Evolutionary conservation across 2,797 vertebrate species (phyloP).

Genomic region (Selene dorsalis): DNA sequence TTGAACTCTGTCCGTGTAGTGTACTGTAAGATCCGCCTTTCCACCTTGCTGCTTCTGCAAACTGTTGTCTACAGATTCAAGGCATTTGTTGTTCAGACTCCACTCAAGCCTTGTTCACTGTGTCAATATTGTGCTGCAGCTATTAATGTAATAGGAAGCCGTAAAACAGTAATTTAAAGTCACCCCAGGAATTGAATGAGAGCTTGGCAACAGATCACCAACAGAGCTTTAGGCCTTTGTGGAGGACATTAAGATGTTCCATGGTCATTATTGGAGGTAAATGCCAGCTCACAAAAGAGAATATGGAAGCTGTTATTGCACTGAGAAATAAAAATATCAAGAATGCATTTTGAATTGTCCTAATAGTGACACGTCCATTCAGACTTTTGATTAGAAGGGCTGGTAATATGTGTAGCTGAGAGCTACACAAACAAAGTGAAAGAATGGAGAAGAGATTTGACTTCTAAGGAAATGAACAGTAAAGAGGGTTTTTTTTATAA

Average conservation of each 20-base stretch:
- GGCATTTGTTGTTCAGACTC: constrained; percentile 7
- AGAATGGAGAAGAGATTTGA: background rate
- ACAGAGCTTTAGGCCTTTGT: background rate
- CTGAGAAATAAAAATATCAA: background rate
- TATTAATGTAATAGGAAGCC: constrained; percentile 22
- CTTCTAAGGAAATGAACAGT: background rate
- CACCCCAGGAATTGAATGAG: constrained; percentile 16
- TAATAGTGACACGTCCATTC: background rate
- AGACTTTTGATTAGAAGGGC: background rate
- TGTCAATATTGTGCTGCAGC: constrained; percentile 23
- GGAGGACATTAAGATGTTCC: constrained; percentile 10
- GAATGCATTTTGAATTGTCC: background rate
- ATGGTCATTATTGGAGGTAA: constrained; percentile 2
- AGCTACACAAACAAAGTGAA: background rate
- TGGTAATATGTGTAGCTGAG: background rate
- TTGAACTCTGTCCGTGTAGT: constrained; percentile 40
- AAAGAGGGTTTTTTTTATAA: background rate
- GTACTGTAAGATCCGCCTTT: constrained; percentile 14
- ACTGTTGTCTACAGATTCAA: constrained; percentile 1
- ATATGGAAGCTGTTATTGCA: background rate
- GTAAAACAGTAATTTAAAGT: constrained; percentile 27
- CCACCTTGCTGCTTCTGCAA: background rate
- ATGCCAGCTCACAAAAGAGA: background rate
- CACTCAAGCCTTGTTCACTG: background rate
- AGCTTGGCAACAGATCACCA: constrained; percentile 14